These are phyloP conservation scores for Thelaira solivaga DNA, from an alignment of 2,888 invertebrate species.

Conservation along the genomic window DNA sequence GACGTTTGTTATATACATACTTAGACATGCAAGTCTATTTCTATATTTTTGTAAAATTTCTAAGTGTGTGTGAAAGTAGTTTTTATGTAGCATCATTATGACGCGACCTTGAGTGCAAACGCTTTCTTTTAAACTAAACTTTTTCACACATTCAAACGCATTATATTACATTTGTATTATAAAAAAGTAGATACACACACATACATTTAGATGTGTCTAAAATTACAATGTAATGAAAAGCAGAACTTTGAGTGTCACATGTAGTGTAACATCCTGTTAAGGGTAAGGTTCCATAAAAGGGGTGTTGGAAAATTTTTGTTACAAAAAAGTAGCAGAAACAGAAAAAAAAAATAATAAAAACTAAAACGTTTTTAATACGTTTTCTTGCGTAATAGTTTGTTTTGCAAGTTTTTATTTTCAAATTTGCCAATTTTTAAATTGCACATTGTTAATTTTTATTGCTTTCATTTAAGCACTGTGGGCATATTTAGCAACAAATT, in stretches of 20 bases:
- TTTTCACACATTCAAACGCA: neutral
- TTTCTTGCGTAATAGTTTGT: neutral
- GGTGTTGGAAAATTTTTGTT: too few species aligned
- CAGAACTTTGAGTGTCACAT: neutral
- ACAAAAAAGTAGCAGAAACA: neutral
- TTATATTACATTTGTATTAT: neutral
- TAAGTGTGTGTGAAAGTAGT: slow-evolving; percentile 4
- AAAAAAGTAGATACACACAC: too few species aligned
- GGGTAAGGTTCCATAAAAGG: neutral
- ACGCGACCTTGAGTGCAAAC: slow-evolving; percentile 24
- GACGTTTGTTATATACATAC: too few species aligned
- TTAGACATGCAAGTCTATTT: too few species aligned
- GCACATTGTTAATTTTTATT: neutral
- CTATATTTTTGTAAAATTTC: neutral
- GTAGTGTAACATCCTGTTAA: neutral
- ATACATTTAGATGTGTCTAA: neutral
- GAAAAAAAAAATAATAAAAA: too few species aligned
- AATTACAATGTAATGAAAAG: slow-evolving; percentile 11
- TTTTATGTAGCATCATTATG: slow-evolving; percentile 35
- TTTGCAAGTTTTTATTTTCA: neutral
- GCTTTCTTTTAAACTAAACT: neutral
- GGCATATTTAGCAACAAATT: too few species aligned
- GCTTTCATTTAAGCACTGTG: neutral
- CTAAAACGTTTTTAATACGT: neutral
- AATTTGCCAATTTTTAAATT: neutral